Conservation (phyloP, 2,113 vertebrate species). For the Sorex fumeus region DNA sequence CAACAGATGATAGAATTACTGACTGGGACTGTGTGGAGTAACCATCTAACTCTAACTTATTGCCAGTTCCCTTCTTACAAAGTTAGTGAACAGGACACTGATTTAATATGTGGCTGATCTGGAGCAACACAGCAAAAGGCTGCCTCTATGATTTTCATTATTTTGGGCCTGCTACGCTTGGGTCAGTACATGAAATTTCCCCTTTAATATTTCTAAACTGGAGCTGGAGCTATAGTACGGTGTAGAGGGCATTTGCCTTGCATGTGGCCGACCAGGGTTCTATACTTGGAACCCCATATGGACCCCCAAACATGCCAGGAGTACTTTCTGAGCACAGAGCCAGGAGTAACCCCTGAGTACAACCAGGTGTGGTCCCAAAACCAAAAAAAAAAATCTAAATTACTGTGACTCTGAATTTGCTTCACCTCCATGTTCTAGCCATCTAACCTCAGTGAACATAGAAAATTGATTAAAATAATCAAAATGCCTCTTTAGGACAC, state of each 20-base stretch:
- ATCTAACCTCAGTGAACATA: not conserved
- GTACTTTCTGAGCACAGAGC: no score
- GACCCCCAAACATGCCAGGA: no score
- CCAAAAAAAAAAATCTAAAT: not conserved
- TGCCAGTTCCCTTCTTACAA: not conserved
- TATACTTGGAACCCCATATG: no score
- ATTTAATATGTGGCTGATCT: not conserved
- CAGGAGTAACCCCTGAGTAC: no score
- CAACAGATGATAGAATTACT: not conserved
- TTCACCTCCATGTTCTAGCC: conserved; percentile 14
- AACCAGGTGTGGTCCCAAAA: no score
- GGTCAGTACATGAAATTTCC: conserved; percentile 43
- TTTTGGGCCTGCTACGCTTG: not conserved
- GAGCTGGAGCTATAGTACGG: no score
- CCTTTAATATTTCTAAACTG: conserved; percentile 40
- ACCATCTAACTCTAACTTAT: not conserved
- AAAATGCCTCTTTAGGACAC: conserved; percentile 45
- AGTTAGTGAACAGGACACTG: not conserved
- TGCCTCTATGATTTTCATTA: not conserved
- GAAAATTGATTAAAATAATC: conserved; percentile 49
- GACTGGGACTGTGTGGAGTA: not conserved
- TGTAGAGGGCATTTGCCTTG: no score
- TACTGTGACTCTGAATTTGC: not conserved
- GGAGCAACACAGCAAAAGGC: not conserved
- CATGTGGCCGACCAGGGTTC: no score